Evolutionary conservation across 2,113 vertebrate species (phyloP).

Genomic region (Crypturellus undulatus): DNA sequence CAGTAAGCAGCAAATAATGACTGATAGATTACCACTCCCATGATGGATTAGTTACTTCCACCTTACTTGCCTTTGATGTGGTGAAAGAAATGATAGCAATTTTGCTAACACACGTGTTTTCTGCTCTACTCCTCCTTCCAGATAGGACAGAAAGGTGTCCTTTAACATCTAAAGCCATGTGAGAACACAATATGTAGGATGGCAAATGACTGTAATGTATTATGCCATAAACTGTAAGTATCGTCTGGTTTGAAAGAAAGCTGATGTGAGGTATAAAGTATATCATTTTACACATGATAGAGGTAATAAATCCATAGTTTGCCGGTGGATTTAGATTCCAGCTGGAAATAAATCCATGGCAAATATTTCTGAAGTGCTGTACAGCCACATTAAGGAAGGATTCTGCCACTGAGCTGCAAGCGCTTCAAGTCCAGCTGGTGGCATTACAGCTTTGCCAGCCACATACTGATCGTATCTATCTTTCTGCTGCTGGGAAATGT

Average conservation of each 20-base stretch:
- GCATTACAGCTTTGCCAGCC: not conserved
- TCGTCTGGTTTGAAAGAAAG: slow-evolving; percentile 37
- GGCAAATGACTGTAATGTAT: slow-evolving; percentile 55
- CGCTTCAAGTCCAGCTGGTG: not conserved
- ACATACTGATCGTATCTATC: not conserved
- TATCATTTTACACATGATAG: slow-evolving; percentile 6
- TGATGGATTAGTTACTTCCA: slow-evolving; percentile 51
- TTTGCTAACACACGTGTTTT: slow-evolving; percentile 62
- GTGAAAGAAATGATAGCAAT: slow-evolving; percentile 63
- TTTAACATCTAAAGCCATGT: slow-evolving; percentile 36
- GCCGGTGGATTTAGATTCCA: slow-evolving; percentile 19
- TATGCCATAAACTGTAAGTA: slow-evolving; percentile 58
- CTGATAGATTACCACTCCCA: slow-evolving; percentile 17
- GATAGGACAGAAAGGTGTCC: slow-evolving; percentile 42
- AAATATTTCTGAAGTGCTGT: slow-evolving; percentile 40
- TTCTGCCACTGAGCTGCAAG: not conserved
- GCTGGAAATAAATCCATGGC: slow-evolving; percentile 30
- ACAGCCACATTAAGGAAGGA: slow-evolving; percentile 19
- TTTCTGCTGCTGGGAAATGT: not conserved
- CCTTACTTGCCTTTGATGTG: slow-evolving; percentile 20
- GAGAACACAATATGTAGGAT: slow-evolving; percentile 21
- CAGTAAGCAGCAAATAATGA: slow-evolving; percentile 39
- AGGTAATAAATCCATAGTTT: slow-evolving; percentile 59
- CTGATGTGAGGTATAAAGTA: slow-evolving; percentile 44
- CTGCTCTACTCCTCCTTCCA: not conserved